Base-by-base conservation (phyloP, 2,797 vertebrate genomes). In the Coluber constrictor region DNA sequence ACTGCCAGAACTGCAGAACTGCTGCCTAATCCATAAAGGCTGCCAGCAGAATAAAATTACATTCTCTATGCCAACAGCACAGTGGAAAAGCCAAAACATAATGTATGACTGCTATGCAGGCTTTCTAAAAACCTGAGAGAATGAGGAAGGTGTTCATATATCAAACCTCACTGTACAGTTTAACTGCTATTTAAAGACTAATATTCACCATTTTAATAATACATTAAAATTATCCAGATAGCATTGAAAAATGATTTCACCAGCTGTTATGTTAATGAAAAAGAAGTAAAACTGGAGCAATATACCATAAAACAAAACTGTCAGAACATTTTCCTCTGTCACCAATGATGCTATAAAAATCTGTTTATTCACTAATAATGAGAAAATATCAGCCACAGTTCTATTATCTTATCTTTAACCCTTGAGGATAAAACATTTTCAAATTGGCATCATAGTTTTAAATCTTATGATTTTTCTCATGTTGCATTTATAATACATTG, bases 1-100 rank as follows among this genome's bases (percentile, higher is more conserved):
- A 90, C 32, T 57, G 91, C 43, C 92, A 96, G 57, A 90, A 93
- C 0, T 89, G 94, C 94, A 92, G 79, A 94, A 90, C 55, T 89
- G 23, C 88, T 96, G 91, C 47, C 59, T 95, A 93, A 94, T 56
- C 20, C 74, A 54, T 93, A 94, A 93, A 96, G 95, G 88, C 87
- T 93, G 25, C 13, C 54, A 94, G 37, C 29, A 89, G 59, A 32
- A 32, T 93, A 92, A 91, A 91, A 94, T 93, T 94, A 94, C 86
- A 95, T 93, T n/a, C 5, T 20, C 93, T 92, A 86, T 91, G 83
- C 74, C 83, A 83, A 56, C 63, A 88, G 89, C 74, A 93, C 6
- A 16, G 10, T 57, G 93, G 90, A 93, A 93, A 94, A 96, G 27
- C 0, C 3, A 88, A 56, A 93, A 23, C 61, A 83, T 61, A 93